Evolutionary conservation across 2,888 invertebrate genomes (phyloP), one percentile per base, ranked within the genome.

Genomic region (Dasysyrphus albostriatus): DNA sequence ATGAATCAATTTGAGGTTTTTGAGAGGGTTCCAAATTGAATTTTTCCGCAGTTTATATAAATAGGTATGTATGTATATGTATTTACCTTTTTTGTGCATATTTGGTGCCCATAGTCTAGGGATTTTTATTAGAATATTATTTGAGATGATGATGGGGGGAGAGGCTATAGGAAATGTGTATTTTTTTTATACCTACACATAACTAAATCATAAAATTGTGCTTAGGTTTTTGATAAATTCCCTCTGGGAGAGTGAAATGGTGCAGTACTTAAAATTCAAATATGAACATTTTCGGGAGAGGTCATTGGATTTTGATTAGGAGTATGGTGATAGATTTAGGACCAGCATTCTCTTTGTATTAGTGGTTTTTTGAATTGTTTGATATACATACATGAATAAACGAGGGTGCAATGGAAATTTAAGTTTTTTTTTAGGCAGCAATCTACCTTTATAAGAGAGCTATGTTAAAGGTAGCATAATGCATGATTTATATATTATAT

Each of bases 1-100:
- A 82, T 87, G 87, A 87, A 87, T 87, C 87, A 87, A 87, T 87
- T 87, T 87, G 74, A 83, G 87, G 75, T 83, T 83, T 61, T 65
- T 67, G 82, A 79, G 87, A 67, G 87, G 87, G 75, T 82, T 87
- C 70, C 87, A 87, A 87, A 87, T 87, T 87, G 87, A 87, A 87
- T 87, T 87, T 87, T 82, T 87, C 87, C 82, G 87, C 87, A 87
- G 87, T 87, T 87, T 87, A 87, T 87, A 83, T 75, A 72, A 79
- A 78, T 82, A 59, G 47, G 56, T 54, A 32, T 16, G 14, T 47
- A 29, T 47, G 56, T 54, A 32, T 16, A 16, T 47, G 29, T 47
- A 24, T 24, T 1, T 24, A 2, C 24, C 24, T 24, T 24, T 7
- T 59, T 0, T 69, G 12, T 59, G 7, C 3, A 19, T 12, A 29